A percentile compares a stretch with the other conserved stretches of the same genome.
These are phyloP conservation scores for Aleiodes sp. DNA, from an alignment of 1,140 invertebrate genomes.

Conservation along the genomic window DNA sequence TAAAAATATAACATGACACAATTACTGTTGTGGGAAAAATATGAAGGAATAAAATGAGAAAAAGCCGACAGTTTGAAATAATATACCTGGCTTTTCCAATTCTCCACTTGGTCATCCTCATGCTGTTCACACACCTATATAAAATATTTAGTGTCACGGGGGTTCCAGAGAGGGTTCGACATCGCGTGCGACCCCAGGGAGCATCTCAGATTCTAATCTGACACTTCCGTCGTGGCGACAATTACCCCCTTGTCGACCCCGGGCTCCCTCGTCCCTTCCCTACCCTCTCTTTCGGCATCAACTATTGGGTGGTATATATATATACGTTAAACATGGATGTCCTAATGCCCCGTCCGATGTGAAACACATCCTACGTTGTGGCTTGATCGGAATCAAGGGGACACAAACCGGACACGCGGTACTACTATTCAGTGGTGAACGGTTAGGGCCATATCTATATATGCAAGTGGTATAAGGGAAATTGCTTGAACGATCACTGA, in stretches of 20 bases:
- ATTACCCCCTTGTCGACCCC: constrained; percentile 45
- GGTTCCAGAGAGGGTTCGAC: constrained; percentile 42
- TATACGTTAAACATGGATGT: constrained; percentile 23
- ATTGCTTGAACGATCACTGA: not conserved
- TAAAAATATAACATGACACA: no score
- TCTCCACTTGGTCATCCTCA: constrained; percentile 12
- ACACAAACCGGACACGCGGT: constrained; percentile 14
- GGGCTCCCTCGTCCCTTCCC: constrained; percentile 38
- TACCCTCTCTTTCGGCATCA: not conserved
- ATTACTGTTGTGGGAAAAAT: not conserved
- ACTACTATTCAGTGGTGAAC: no score
- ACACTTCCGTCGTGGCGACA: constrained; percentile 56
- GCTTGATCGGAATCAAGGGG: not conserved
- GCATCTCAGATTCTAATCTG: constrained; percentile 63
- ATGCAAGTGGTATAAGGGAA: not conserved
- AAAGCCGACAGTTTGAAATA: not conserved
- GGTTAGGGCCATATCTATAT: not conserved
- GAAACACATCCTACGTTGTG: not conserved
- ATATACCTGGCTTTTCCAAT: not conserved
- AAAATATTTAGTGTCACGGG: constrained; percentile 37
- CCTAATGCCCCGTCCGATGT: constrained; percentile 9
- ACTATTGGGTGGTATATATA: constrained; percentile 4
- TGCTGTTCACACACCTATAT: constrained; percentile 4
- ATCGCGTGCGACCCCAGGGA: constrained; percentile 53
- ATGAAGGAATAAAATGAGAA: not conserved